Percentiles rank a stretch among this genome's conserved stretches.
Conservation (phyloP, 2,888 invertebrate species). For the Trichogramma dendrolimi region DNA sequence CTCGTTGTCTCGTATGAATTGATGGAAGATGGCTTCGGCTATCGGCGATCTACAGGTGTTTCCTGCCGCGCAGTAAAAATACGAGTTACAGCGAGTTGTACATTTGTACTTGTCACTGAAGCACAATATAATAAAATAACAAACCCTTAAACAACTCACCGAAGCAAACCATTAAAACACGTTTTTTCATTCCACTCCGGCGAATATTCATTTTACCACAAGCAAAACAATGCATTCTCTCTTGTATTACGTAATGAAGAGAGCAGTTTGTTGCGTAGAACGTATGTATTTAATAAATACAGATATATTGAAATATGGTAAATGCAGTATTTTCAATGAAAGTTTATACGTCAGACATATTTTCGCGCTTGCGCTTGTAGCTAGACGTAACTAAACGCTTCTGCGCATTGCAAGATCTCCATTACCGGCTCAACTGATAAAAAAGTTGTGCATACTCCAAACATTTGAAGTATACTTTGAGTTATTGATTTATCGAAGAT, state of each 20-base stretch:
- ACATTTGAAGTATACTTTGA: neutral
- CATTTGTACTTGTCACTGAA: neutral
- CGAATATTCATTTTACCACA: neutral
- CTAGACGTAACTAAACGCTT: too few species aligned
- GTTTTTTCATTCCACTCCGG: constrained; percentile 30
- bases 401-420: too few species aligned
- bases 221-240: too few species aligned
- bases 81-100: neutral
- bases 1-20: constrained; percentile 65
- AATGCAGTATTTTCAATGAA: neutral
- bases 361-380: too few species aligned
- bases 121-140: neutral
- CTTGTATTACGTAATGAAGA: too few species aligned
- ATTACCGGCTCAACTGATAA: too few species aligned
- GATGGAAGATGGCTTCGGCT: constrained; percentile 85
- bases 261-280: constrained; percentile 18
- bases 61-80: constrained; percentile 26
- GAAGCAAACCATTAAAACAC: constrained; percentile 42
- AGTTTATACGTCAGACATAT: too few species aligned
- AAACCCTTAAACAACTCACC: constrained; percentile 30
- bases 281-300: neutral
- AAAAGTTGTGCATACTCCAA: neutral
- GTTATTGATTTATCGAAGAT: neutral
- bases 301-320: neutral
- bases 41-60: constrained; percentile 78